phyloP scores from a whole-genome alignment of 2,888 invertebrate species.

The Thera britannica region DNA sequence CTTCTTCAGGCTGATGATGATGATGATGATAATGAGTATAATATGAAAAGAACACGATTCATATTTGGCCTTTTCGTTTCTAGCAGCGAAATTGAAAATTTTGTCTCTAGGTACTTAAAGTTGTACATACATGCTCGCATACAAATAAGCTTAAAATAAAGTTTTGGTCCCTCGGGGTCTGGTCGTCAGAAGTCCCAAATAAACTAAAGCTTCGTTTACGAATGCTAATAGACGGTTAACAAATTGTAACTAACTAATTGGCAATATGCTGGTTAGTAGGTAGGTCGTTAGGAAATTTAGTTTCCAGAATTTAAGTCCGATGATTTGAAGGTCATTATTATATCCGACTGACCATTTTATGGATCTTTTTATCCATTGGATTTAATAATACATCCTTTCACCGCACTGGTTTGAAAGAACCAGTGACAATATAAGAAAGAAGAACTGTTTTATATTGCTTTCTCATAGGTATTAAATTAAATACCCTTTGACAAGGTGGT shows the following conservation, averaged over 20 bases:
- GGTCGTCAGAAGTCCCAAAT: constrained; percentile 57
- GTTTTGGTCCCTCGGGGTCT: constrained; percentile 58
- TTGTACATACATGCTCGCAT: constrained; percentile 40
- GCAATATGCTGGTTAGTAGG: constrained; percentile 20
- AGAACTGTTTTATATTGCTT: neutral
- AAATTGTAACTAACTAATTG: constrained; percentile 43
- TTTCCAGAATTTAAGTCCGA: neutral
- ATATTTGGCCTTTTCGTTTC: constrained; percentile 10
- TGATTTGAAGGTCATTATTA: neutral
- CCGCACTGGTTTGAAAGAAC: too few relatives aligned
- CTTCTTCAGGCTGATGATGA: too few relatives aligned
- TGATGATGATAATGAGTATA: too few relatives aligned
- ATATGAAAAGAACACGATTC: too few relatives aligned
- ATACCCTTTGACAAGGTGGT: neutral
- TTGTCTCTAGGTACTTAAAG: constrained; percentile 18
- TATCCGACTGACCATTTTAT: too few relatives aligned
- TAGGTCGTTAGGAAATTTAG: neutral
- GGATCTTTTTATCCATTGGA: too few relatives aligned
- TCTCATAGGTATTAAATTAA: neutral
- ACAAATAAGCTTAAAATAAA: constrained; percentile 63
- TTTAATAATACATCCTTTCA: too few relatives aligned
- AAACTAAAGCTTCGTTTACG: constrained; percentile 49
- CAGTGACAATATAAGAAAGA: too few relatives aligned
- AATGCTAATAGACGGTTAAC: constrained; percentile 60
- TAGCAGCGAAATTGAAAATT: constrained; percentile 12